A percentile compares a stretch with the other conserved stretches of the same genome.
Conservation (phyloP, 2,888 invertebrate species). For the Brachypalpus laphriformis region DNA sequence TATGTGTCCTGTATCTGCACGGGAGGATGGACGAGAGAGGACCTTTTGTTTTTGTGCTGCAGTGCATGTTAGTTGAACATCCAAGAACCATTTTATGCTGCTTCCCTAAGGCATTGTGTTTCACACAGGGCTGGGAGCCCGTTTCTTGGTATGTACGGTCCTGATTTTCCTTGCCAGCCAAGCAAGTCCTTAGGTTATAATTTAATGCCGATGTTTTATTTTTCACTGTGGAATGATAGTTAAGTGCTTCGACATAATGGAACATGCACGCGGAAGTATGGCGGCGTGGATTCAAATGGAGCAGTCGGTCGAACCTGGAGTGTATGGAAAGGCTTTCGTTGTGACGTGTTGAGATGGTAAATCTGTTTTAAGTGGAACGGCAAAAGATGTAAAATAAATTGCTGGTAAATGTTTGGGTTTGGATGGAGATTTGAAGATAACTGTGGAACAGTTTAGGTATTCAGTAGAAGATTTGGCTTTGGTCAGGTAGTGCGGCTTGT, state of each 20-base stretch:
- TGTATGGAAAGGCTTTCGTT: slow-evolving; percentile 32
- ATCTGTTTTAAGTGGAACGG: slow-evolving; percentile 42
- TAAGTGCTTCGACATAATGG: slow-evolving; percentile 61
- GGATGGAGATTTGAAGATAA: too few species aligned
- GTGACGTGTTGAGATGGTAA: slow-evolving; percentile 58
- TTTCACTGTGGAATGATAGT: slow-evolving; percentile 58
- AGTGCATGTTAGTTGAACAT: slow-evolving; percentile 63
- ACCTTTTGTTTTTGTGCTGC: slow-evolving; percentile 65
- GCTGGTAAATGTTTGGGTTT: background rate
- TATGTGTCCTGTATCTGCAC: background rate
- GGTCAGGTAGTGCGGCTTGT: too few species aligned
- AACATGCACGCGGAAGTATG: slow-evolving; percentile 60
- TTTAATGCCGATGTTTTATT: slow-evolving; percentile 66
- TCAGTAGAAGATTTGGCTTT: too few species aligned
- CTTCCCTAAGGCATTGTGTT: slow-evolving; percentile 61
- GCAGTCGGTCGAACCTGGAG: slow-evolving; percentile 34
- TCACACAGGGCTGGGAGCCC: background rate
- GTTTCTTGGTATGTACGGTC: background rate
- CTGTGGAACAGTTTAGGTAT: background rate
- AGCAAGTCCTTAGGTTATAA: slow-evolving; percentile 55
- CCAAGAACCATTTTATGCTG: slow-evolving; percentile 61
- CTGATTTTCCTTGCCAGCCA: slow-evolving; percentile 25
- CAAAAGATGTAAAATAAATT: slow-evolving; percentile 29
- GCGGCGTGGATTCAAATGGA: slow-evolving; percentile 26
- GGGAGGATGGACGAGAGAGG: slow-evolving; percentile 19